These are phyloP conservation scores for Latrodectus elegans DNA, from an alignment of 2,888 invertebrate species.

Conservation along the genomic window DNA sequence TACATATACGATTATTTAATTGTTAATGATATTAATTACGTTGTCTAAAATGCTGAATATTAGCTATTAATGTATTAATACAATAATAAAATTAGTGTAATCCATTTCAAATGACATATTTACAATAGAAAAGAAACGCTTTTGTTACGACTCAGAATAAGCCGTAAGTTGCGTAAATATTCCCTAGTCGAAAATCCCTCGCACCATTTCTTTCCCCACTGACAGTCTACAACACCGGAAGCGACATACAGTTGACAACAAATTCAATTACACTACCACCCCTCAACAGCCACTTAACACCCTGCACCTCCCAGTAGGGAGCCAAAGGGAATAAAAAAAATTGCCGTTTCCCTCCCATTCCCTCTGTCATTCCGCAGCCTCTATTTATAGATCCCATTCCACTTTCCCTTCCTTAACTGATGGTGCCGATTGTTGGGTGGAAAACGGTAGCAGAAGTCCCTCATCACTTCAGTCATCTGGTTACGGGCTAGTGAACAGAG, in stretches of 20 bases:
- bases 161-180: background rate
- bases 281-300: conserved; percentile 50
- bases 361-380: background rate
- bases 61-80: too few relatives aligned
- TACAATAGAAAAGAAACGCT: too few relatives aligned
- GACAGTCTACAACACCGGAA: background rate
- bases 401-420: background rate
- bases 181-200: background rate
- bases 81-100: too few relatives aligned
- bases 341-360: conserved; percentile 8
- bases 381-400: conserved; percentile 51
- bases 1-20: too few relatives aligned
- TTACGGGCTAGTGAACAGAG: conserved; percentile 38
- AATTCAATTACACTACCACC: conserved; percentile 27
- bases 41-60: too few relatives aligned
- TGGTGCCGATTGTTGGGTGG: background rate
- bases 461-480: conserved; percentile 24
- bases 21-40: too few relatives aligned
- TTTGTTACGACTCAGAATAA: too few relatives aligned
- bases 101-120: too few relatives aligned
- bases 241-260: conserved; percentile 3
- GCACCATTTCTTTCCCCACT: background rate
- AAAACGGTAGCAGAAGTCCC: conserved; percentile 33
- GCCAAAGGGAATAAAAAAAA: conserved; percentile 3
- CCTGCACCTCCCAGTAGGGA: conserved; percentile 19